Evolutionary conservation across 2,797 vertebrate genomes (phyloP), one percentile per base, ranked within the genome.

Genomic region (Pygocentrus nattereri): DNA sequence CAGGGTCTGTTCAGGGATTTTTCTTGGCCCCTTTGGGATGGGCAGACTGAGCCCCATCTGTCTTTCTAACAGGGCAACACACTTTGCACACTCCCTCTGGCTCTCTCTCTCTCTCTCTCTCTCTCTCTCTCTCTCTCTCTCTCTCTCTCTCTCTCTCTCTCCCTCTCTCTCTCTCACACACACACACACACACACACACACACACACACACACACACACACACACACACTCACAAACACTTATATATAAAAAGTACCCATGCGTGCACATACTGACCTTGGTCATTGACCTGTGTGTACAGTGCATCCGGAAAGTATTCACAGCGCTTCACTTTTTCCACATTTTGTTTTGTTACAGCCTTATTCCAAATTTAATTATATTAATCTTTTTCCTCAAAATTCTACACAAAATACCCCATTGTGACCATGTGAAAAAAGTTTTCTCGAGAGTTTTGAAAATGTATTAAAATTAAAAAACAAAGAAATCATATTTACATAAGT

Each of bases 1-100:
- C 23, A 38, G 23, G 47, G 21, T 69, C 73, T 80, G 30, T 71
- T 71, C 23, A 76, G 68, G 44, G 56, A 61, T 52, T 76, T 50
- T 13, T 31, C 30, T 67, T 31, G 38, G 5, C 34, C 52, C 52
- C 49, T 47, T 27, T 70, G 41, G 69, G 47, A 62, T 64, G 2
- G 30, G 25, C 62, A 64, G 67, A 31, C 11, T 19, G 13, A 59
- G 74, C 44, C 27, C 27, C 79, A 68, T 76, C 61, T 75, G 52
- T 79, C 54, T 44, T 44, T 23, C 16, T 49, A 78, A 79, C 30
- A 31, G 54, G 31, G 38, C 47, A 83, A 54, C 31, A 69, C 54
- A 65, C 54, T 70, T 64, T 25, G 74, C 58, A 64, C 30, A 58
- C 31, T 77, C 19, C 30, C 3, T 30, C 30, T 23, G 4, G 62